A percentile compares a stretch with the other conserved stretches of the same genome.
phyloP scores from a whole-genome alignment of 2,797 vertebrate genomes.

The Fratercula arctica region DNA sequence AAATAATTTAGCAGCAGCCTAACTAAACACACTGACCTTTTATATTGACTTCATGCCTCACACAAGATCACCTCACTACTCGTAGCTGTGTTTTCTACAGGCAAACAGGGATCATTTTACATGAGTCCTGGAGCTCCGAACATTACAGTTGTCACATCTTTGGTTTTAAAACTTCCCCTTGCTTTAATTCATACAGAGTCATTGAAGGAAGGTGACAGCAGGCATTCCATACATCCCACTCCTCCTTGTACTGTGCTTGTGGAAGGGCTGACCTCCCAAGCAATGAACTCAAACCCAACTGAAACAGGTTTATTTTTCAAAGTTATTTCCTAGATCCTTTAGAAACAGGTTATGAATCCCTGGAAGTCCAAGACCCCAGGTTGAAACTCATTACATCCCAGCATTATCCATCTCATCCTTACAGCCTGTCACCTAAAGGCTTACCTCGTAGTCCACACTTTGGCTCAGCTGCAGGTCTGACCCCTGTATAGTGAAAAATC shows the following conservation, averaged over 20 bases:
- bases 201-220: background rate
- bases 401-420: background rate
- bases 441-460: constrained; percentile 67
- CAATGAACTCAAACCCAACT: background rate
- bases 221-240: too few species aligned
- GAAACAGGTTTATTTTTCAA: background rate
- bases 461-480: background rate
- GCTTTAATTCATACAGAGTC: background rate
- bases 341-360: background rate
- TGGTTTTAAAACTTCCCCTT: background rate
- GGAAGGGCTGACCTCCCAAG: background rate
- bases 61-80: background rate
- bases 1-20: background rate
- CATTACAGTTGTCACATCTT: background rate
- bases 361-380: background rate
- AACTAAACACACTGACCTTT: background rate
- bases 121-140: background rate
- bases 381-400: background rate
- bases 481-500: background rate
- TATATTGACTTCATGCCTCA: background rate
- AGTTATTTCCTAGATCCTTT: background rate
- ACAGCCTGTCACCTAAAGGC: background rate
- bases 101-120: background rate
- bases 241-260: background rate
- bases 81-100: background rate